Base-by-base conservation (phyloP, 2,888 invertebrate genomes). In the Andrena marginata region DNA sequence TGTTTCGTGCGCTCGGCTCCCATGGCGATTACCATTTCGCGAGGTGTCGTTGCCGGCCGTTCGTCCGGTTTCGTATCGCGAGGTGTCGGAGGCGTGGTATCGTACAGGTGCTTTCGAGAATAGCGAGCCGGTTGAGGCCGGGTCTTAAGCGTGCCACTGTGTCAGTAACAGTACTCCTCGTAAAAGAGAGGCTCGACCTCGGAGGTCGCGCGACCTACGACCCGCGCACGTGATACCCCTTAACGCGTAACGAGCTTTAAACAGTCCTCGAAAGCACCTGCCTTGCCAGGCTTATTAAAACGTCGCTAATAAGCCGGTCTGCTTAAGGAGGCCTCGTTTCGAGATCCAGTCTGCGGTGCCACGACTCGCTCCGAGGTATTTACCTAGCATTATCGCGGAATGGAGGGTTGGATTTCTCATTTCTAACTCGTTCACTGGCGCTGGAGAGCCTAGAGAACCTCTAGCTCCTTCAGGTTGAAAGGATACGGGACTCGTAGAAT, bases 151-250 rank as follows among this genome's bases (percentile, higher is more conserved):
- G 91, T 92, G 92, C 92, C 92, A 92, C 92, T 92, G 92, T 92
- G 92, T 92, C 92, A 92, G 91, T 92, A 92, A 92, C 92, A 91
- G 92, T 92, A 91, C 90, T 90, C 88, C 90, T 87, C 87, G 89
- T 86, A 89, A 91, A 89, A 89, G 89, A 88, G 88, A 88, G 88
- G 86, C 90, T 88, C 82, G 85, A 78, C 87, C 80, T 60, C 78
- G 71, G 79, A 70, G 89, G 87, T 83, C 86, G 78, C 42, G 82
- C 33, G 82, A 87, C 86, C 83, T 73, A 62, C 81, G 89, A 89
- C 86, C 84, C 83, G 49, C 72, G 76, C 82, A 81, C 87, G 84
- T 69, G 86, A 82, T 89, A 89, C 74, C 84, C 74, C 72, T 80
- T 82, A 82, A 80, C 84, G 31, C 69, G 79, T 85, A 84, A 85